phyloP scores from a whole-genome alignment of 2,113 vertebrate genomes.

The Strix aluco region DNA sequence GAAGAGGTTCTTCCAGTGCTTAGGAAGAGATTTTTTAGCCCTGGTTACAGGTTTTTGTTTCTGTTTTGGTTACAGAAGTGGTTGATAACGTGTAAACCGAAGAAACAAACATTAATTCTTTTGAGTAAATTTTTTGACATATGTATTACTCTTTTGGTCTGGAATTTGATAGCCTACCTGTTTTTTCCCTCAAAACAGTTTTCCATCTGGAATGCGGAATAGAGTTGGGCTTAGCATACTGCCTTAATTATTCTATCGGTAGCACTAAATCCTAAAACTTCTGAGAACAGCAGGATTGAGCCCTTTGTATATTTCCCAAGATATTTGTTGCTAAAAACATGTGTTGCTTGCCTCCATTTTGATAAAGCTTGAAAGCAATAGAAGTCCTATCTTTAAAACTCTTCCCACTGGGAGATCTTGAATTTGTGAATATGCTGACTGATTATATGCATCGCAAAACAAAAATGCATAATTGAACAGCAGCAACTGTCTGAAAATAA shows the following conservation, averaged over 20 bases:
- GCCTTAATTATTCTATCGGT: not conserved
- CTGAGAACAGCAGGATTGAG: not conserved
- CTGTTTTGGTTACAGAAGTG: not conserved
- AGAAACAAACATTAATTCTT: not conserved
- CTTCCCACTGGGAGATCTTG: constrained; percentile 43
- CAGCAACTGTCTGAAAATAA: constrained; percentile 43
- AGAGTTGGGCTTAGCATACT: not conserved
- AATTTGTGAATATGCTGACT: constrained; percentile 39
- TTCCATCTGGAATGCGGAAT: not conserved
- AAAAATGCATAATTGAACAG: constrained; percentile 58
- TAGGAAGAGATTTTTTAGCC: not conserved
- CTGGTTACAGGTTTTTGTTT: not conserved
- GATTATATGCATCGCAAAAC: constrained; percentile 50
- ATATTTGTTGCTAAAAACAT: constrained; percentile 16
- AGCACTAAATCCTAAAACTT: not conserved
- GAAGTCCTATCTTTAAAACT: constrained; percentile 32
- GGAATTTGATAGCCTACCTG: not conserved
- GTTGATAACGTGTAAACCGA: not conserved
- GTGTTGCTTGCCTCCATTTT: constrained; percentile 18
- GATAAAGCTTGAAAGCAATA: constrained; percentile 26
- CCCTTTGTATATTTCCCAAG: constrained; percentile 5
- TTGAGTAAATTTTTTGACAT: not conserved
- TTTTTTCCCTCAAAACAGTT: not conserved
- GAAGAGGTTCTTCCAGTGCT: not conserved
- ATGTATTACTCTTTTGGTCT: not conserved